Conservation (phyloP, 2,888 invertebrate species). For the Sisyra nigra region DNA sequence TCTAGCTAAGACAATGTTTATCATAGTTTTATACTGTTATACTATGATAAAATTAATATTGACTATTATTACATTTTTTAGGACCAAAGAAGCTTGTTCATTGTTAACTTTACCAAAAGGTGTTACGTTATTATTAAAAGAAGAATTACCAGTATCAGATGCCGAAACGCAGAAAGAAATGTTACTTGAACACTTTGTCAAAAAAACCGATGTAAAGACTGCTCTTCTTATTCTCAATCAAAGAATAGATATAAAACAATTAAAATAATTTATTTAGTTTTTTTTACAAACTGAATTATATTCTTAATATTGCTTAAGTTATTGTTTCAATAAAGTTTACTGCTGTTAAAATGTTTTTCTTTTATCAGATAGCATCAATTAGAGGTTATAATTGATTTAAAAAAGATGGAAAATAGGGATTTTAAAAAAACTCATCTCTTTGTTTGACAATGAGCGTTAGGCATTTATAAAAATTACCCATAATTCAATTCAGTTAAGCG, state of each 20-base stretch:
- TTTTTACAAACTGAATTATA: background rate
- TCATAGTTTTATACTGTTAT: slow-evolving; percentile 7
- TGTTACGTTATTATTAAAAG: slow-evolving; percentile 57
- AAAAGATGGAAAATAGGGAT: no score
- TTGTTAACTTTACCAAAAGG: slow-evolving; percentile 61
- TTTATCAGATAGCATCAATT: no score
- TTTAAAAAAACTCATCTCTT: no score
- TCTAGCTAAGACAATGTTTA: no score
- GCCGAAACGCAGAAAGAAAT: slow-evolving; percentile 32
- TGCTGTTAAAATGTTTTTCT: no score
- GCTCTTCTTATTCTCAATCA: slow-evolving; percentile 37
- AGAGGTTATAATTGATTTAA: no score
- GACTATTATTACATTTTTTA: slow-evolving; percentile 22
- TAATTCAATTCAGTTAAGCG: no score
- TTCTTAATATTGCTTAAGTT: no score
- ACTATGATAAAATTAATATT: slow-evolving; percentile 4
- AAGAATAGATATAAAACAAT: slow-evolving; percentile 33
- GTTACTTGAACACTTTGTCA: slow-evolving; percentile 39
- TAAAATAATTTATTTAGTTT: background rate
- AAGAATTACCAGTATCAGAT: slow-evolving; percentile 36
- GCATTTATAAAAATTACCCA: no score
- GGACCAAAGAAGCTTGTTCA: slow-evolving; percentile 57
- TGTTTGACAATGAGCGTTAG: no score
- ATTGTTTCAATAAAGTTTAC: no score
- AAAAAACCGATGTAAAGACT: slow-evolving; percentile 31